A percentile compares a stretch with the other conserved stretches of the same genome.
Conservation (phyloP, 1,140 invertebrate species). For the Dendrolimus punctatus region DNA sequence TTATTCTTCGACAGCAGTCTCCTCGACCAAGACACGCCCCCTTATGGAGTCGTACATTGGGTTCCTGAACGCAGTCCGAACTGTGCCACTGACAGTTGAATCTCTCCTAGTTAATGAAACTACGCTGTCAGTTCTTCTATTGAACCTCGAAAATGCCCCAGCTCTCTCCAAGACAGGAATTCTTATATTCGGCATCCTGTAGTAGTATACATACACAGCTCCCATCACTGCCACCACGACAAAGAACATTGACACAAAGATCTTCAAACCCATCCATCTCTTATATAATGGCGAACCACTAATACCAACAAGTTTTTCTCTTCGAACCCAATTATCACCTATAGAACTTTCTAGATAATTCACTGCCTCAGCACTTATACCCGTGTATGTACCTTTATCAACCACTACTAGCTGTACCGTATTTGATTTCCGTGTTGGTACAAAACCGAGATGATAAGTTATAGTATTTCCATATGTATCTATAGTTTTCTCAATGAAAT, state of each 20-base stretch:
- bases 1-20: conserved; percentile 22
- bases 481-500: conserved; percentile 28
- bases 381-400: conserved; percentile 46
- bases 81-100: conserved; percentile 26
- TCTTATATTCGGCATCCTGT: conserved; percentile 33
- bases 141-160: conserved; percentile 36
- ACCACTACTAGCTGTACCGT: conserved; percentile 47
- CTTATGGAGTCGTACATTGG: conserved; percentile 56
- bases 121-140: conserved; percentile 50
- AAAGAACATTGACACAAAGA: conserved; percentile 49
- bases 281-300: conserved; percentile 43
- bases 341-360: conserved; percentile 31
- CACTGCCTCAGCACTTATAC: conserved; percentile 37
- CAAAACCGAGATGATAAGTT: conserved; percentile 36
- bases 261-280: conserved; percentile 35
- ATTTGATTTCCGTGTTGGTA: conserved; percentile 20
- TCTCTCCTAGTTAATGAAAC: conserved; percentile 55
- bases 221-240: conserved; percentile 30
- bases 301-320: conserved; percentile 20
- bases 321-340: conserved; percentile 24
- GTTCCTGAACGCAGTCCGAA: conserved; percentile 49
- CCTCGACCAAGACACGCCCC: conserved; percentile 33
- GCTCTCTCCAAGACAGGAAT: conserved; percentile 21
- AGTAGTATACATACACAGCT: conserved; percentile 47
- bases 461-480: conserved; percentile 28